A percentile compares a stretch with the other conserved stretches of the same genome.
Conservation (phyloP, 1,140 invertebrate genomes). For the Eriosoma lanigerum region DNA sequence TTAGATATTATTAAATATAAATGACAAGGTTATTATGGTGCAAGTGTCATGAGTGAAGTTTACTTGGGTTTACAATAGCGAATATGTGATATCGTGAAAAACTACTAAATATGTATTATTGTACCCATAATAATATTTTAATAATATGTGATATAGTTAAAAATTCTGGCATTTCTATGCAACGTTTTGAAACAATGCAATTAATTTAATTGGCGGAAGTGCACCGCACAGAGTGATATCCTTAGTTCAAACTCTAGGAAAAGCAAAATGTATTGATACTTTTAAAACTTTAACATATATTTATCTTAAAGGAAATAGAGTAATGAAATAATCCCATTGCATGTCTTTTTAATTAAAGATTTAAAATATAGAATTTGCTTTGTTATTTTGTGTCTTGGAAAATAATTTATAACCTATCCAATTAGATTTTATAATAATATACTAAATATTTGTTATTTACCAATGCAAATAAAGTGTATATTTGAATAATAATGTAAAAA, state of each 20-base stretch:
- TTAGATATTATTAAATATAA: too few species aligned
- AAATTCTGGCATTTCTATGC: too few species aligned
- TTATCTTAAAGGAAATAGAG: background rate
- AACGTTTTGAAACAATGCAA: background rate
- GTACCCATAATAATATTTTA: too few species aligned
- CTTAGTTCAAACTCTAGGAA: background rate
- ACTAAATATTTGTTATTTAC: slow-evolving; percentile 3
- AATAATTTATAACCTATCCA: background rate
- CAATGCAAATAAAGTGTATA: background rate
- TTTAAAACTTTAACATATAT: background rate
- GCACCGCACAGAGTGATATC: background rate
- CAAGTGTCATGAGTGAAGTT: too few species aligned
- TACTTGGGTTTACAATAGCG: too few species aligned
- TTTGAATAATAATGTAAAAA: too few species aligned
- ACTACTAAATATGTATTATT: too few species aligned
- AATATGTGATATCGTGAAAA: too few species aligned
- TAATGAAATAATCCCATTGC: background rate
- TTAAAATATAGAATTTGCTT: slow-evolving; percentile 9
- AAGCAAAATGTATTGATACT: background rate
- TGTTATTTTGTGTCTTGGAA: slow-evolving; percentile 4
- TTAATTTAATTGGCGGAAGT: slow-evolving; percentile 5
- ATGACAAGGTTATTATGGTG: too few species aligned
- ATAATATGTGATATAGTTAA: too few species aligned
- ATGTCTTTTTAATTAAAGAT: background rate
- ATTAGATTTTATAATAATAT: background rate